phyloP scores from a whole-genome alignment of 53 echinoderm and acorn worm species.

The Astropecten irregularis region DNA sequence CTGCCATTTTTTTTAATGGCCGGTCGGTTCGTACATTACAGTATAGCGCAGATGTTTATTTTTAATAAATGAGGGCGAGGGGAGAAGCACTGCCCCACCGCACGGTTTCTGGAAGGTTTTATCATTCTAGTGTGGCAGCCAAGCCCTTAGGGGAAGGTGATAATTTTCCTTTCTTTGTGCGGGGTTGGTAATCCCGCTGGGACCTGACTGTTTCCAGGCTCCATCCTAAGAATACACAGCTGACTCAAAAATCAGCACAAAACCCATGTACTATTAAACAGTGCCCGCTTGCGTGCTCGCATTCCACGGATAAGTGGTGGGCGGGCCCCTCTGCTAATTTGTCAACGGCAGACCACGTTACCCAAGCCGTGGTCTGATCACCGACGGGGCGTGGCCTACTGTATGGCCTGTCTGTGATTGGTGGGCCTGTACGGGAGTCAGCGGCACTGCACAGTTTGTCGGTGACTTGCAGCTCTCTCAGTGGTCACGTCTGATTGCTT shows the following conservation, averaged over 20 bases:
- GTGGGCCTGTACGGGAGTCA: constrained; percentile 12
- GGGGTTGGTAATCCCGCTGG: constrained; percentile 69
- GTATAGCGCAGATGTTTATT: constrained; percentile 76
- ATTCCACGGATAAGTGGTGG: constrained; percentile 98
- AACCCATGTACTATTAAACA: constrained; percentile 69
- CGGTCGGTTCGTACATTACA: constrained; percentile 48
- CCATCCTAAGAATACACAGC: constrained; percentile 63
- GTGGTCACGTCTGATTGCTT: constrained; percentile 92
- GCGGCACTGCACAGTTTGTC: constrained; percentile 64
- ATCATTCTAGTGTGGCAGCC: constrained; percentile 66
- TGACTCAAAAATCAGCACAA: constrained; percentile 81
- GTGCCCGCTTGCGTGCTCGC: constrained; percentile 89
- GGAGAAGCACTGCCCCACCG: constrained; percentile 42
- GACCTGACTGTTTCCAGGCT: constrained; percentile 56
- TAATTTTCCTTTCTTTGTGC: constrained; percentile 76
- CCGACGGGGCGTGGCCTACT: constrained; percentile 65
- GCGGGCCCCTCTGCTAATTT: constrained; percentile 84
- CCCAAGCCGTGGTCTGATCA: constrained; percentile 53
- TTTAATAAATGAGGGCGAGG: constrained; percentile 70
- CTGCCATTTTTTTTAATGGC: constrained; percentile 35
- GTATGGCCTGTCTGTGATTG: constrained; percentile 62
- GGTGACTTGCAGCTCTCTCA: constrained; percentile 76
- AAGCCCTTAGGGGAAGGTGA: constrained; percentile 62
- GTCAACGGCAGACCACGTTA: constrained; percentile 60
- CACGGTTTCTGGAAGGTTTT: constrained; percentile 58